Base-by-base conservation (phyloP, 1,140 invertebrate species). In the Drosophila tristis region DNA sequence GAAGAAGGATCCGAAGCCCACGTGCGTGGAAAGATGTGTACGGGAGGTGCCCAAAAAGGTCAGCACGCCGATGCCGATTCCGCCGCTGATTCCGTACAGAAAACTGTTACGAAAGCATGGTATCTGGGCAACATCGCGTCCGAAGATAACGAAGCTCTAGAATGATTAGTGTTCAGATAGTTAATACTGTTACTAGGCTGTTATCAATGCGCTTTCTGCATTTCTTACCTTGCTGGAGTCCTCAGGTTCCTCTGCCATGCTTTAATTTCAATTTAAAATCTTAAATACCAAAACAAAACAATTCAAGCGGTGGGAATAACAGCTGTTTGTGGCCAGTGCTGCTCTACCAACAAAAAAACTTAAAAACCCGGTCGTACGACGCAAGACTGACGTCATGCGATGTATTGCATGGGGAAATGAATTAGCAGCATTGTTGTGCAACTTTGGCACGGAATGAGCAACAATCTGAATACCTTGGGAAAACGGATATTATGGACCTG, bases 81-180 rank as follows among this genome's bases (percentile, higher is more conserved):
- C 95, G 42, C 93, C 91, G 31, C 92, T 82, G 29, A 95, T 94
- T 16, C 95, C 94, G 81, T 94, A 94, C 0, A 95, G 71, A 80
- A 94, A 94, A 82, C 93, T 94, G 59, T 93, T 93, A 71, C 94
- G 93, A 92, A 95, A 95, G 85, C 95, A 95, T 13, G 95, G 94
- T 42, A 95, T 94, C 85, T 93, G 92, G 16, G 91, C 78, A 6
- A 95, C 78, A 80, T 95, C 93, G 61, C 92, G 92, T 2, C 94
- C 94, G 81, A 95, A 94, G 51, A 95, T 62, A 16, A 57, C 51
- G 15, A 91, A 76, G 61, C 90, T 91, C 65, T 85, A 25, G 1
- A 39, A 45, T 6, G 51, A n/a, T 43, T 5, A n/a, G 25, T 8
- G 8, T 20, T 7, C 7, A 3, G 11, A n/a, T 1, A 7, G 2